These are phyloP conservation scores for Xenopus laevis DNA, from an alignment of 2,113 vertebrate species.

Conservation along the genomic window DNA sequence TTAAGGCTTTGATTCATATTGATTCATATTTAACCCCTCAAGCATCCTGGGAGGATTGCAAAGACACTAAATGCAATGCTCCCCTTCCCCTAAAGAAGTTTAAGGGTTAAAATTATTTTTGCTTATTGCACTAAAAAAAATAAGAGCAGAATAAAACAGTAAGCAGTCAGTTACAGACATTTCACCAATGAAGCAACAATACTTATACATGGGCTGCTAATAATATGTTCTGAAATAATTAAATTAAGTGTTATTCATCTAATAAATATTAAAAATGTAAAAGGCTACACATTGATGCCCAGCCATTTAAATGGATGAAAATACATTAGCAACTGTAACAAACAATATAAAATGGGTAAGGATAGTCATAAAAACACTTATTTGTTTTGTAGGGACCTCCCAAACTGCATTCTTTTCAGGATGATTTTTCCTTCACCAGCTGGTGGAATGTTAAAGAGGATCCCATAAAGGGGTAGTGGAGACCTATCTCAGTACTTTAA, in stretches of 20 bases:
- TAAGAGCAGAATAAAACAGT: slow-evolving; percentile 16
- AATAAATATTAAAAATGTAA: slow-evolving; percentile 39
- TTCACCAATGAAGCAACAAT: neutral
- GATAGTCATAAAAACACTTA: neutral
- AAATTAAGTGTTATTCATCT: slow-evolving; percentile 41
- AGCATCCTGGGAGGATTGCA: slow-evolving; percentile 1
- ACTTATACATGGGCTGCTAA: slow-evolving; percentile 2
- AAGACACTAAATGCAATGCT: neutral
- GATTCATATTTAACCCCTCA: slow-evolving; percentile 8
- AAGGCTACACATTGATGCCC: slow-evolving; percentile 9
- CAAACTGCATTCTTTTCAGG: too few species aligned
- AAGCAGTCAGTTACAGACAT: neutral
- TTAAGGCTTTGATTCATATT: slow-evolving; percentile 29
- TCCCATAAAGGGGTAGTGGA: too few species aligned
- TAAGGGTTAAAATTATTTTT: slow-evolving; percentile 14
- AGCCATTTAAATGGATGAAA: slow-evolving; percentile 22
- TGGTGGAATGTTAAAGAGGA: too few species aligned
- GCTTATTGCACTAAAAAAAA: slow-evolving; percentile 41
- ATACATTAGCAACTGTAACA: neutral
- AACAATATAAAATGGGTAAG: neutral
- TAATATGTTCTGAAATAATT: slow-evolving; percentile 33
- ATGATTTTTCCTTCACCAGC: too few species aligned
- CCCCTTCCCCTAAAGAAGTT: slow-evolving; percentile 6
- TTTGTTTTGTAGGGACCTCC: neutral
- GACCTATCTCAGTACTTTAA: neutral